These are phyloP conservation scores for Pongo pygmaeus DNA, from an alignment of 2,113 vertebrate species.

Conservation along the genomic window DNA sequence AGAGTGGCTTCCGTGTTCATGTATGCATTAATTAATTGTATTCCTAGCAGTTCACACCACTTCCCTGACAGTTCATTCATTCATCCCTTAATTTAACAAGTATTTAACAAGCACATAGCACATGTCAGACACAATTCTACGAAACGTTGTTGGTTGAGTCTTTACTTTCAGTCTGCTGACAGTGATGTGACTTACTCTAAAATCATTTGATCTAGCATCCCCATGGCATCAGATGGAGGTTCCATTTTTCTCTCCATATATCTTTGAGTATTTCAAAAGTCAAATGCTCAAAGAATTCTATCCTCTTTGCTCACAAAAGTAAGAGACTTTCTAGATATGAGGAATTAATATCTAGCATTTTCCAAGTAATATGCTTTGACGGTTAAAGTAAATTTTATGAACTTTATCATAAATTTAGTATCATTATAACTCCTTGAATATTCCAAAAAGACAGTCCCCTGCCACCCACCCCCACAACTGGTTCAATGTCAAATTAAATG, in stretches of 20 bases:
- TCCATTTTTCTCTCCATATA: not conserved
- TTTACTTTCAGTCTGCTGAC: not conserved
- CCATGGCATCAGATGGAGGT: not conserved
- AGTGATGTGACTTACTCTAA: not conserved
- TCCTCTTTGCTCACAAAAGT: not conserved
- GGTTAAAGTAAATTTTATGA: not conserved
- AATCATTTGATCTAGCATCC: not conserved
- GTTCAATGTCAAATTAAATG: conserved; percentile 56
- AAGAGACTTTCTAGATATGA: not conserved
- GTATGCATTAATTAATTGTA: not conserved
- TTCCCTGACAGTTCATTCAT: not conserved
- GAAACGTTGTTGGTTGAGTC: not conserved
- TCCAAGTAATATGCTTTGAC: conserved; percentile 19
- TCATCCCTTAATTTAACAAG: not conserved
- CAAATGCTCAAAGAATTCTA: not conserved
- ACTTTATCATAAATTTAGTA: not conserved
- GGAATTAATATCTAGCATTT: not conserved
- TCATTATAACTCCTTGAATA: conserved; percentile 15
- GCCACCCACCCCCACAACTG: not conserved
- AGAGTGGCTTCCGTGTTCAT: not conserved
- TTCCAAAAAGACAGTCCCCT: not conserved
- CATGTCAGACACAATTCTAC: not conserved
- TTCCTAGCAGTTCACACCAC: not conserved
- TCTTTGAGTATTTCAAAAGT: not conserved
- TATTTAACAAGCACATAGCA: not conserved